A percentile compares a stretch with the other conserved stretches of the same genome.
Evolutionary conservation across 2,888 invertebrate genomes (phyloP).

Genomic region (Acrobasis consociella): DNA sequence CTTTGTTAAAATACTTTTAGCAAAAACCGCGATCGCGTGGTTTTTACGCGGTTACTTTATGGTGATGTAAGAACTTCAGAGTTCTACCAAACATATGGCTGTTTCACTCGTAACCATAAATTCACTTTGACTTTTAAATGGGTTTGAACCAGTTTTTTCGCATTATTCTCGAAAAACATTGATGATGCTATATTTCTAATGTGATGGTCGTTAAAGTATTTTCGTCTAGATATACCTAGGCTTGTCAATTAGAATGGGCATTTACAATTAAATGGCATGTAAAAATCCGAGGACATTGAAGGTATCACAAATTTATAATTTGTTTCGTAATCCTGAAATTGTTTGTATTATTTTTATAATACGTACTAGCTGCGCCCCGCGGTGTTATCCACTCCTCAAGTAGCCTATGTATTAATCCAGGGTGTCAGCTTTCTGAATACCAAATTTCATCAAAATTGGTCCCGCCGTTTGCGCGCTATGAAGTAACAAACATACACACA

Average conservation of each 20-base stretch:
- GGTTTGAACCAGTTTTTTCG: background rate
- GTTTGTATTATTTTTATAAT: too few relatives aligned
- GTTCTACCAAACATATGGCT: background rate
- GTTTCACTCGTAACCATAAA: background rate
- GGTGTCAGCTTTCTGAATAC: too few relatives aligned
- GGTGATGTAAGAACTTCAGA: slow-evolving; percentile 24
- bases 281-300: too few relatives aligned
- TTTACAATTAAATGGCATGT: too few relatives aligned
- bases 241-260: background rate
- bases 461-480: too few relatives aligned
- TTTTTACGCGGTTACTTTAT: slow-evolving; percentile 43
- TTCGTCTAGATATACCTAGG: background rate
- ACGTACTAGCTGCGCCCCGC: too few relatives aligned
- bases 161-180: background rate
- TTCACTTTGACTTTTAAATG: background rate
- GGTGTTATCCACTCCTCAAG: too few relatives aligned
- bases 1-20: slow-evolving; percentile 49
- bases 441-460: too few relatives aligned
- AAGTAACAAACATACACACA: too few relatives aligned
- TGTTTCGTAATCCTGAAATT: too few relatives aligned
- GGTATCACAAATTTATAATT: too few relatives aligned
- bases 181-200: background rate
- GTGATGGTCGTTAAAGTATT: background rate
- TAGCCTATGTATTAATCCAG: too few relatives aligned
- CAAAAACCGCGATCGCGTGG: slow-evolving; percentile 38